Percentiles rank a stretch among this genome's conserved stretches.
phyloP scores from a whole-genome alignment of 2,888 invertebrate species.

The Limnephilus auricula region DNA sequence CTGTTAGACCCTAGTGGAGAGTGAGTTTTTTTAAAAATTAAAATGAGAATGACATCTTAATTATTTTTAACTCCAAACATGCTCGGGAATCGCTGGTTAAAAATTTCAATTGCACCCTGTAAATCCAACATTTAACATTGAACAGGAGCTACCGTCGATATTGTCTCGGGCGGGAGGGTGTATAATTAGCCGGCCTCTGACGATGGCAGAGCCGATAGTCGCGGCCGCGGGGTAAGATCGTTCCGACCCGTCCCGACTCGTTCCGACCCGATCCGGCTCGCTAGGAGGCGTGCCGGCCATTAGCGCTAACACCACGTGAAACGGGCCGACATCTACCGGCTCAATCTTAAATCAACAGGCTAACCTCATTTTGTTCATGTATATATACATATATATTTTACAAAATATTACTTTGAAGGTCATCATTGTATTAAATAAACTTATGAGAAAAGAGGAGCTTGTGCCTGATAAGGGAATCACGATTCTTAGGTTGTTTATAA shows the following conservation, averaged over 20 bases:
- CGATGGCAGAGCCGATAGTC: slow-evolving; percentile 11
- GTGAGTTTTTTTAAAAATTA: too few species aligned
- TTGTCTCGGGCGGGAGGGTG: background rate
- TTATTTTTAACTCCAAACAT: too few species aligned
- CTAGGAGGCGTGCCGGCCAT: background rate
- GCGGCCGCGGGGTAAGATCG: background rate
- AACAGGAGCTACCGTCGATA: background rate
- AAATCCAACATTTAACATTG: background rate
- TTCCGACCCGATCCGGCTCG: background rate
- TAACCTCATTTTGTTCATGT: background rate
- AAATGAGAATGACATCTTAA: too few species aligned
- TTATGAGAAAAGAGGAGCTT: too few species aligned
- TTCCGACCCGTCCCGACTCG: background rate
- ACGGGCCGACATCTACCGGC: background rate
- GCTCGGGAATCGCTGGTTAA: too few species aligned
- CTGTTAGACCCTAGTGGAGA: too few species aligned
- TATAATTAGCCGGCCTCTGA: slow-evolving; percentile 9
- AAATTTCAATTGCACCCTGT: too few species aligned
- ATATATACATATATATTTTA: too few species aligned
- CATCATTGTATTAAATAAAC: too few species aligned
- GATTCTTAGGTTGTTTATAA: too few species aligned
- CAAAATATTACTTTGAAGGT: too few species aligned
- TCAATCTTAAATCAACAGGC: background rate
- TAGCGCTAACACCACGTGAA: background rate
- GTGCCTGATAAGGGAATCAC: too few species aligned